A percentile compares a stretch with the other conserved stretches of the same genome.
These are phyloP conservation scores for Cacatua alba DNA, from an alignment of 2,113 vertebrate genomes.

Conservation along the genomic window DNA sequence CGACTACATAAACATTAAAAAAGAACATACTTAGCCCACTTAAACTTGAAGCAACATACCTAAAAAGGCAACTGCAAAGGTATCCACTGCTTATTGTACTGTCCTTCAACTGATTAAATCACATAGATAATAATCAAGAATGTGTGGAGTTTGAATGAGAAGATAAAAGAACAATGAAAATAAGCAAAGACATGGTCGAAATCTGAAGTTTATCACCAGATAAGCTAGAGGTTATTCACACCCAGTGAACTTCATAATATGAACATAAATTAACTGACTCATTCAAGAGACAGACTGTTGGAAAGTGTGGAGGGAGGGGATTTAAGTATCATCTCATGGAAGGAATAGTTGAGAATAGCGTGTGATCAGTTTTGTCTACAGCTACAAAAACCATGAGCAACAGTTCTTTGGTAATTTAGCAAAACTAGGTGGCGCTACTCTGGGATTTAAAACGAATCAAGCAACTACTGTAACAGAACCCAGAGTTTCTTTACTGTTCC, in stretches of 20 bases:
- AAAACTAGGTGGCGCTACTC: neutral
- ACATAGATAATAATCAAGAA: constrained; percentile 15
- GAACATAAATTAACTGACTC: neutral
- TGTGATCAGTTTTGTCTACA: neutral
- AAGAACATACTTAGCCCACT: constrained; percentile 79
- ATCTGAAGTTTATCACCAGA: neutral
- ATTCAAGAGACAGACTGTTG: neutral
- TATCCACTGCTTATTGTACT: constrained; percentile 7
- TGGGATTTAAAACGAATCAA: neutral
- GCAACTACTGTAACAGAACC: neutral
- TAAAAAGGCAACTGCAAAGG: constrained; percentile 71
- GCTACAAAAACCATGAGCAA: neutral
- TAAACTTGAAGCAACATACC: constrained; percentile 54
- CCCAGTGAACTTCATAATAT: constrained; percentile 36
- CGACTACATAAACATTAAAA: constrained; percentile 82
- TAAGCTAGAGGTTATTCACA: constrained; percentile 65
- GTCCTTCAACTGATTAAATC: constrained; percentile 5
- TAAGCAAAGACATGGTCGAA: neutral
- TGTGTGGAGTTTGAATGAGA: neutral
- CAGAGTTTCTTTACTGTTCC: constrained; percentile 20
- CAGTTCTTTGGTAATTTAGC: neutral
- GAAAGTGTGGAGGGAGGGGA: neutral
- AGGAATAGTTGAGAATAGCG: neutral
- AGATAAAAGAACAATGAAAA: neutral
- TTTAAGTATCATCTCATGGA: neutral